Evolutionary conservation across 2,797 vertebrate genomes (phyloP).

Genomic region (Cossypha polioptera): DNA sequence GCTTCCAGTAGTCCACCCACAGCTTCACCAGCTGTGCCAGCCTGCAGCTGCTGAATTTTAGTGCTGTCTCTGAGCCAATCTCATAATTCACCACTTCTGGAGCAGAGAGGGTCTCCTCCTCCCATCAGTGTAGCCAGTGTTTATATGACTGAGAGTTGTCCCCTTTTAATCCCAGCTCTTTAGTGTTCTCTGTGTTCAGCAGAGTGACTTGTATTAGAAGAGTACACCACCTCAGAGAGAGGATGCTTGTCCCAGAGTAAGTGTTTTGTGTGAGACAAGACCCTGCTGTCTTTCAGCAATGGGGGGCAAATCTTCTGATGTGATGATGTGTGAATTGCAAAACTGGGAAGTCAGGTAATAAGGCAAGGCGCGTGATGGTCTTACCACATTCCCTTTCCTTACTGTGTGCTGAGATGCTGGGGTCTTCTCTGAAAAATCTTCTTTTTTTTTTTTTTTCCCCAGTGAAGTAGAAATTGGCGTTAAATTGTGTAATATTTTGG

Average conservation of each 20-base stretch:
- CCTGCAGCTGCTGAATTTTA: neutral
- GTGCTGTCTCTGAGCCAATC: neutral
- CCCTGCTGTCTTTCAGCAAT: neutral
- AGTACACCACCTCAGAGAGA: neutral
- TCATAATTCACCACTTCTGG: neutral
- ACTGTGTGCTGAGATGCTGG: neutral
- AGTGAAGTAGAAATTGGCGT: neutral
- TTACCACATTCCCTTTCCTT: neutral
- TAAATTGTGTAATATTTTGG: neutral
- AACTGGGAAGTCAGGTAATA: neutral
- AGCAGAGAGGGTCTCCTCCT: neutral
- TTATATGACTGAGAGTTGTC: neutral
- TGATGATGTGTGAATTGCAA: neutral
- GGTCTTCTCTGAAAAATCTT: neutral
- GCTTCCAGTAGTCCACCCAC: neutral
- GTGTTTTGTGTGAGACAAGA: neutral
- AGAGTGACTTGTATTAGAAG: neutral
- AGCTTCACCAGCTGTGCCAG: neutral
- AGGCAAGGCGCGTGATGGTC: neutral
- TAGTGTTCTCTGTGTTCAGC: neutral
- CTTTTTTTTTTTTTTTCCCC: neutral
- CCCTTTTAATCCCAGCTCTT: neutral
- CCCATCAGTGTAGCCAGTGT: accelerated
- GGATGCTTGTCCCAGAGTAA: neutral
- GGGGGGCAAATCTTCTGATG: neutral